These are phyloP conservation scores for Epicampocera succincta DNA, from an alignment of 2,888 invertebrate genomes.

Conservation along the genomic window DNA sequence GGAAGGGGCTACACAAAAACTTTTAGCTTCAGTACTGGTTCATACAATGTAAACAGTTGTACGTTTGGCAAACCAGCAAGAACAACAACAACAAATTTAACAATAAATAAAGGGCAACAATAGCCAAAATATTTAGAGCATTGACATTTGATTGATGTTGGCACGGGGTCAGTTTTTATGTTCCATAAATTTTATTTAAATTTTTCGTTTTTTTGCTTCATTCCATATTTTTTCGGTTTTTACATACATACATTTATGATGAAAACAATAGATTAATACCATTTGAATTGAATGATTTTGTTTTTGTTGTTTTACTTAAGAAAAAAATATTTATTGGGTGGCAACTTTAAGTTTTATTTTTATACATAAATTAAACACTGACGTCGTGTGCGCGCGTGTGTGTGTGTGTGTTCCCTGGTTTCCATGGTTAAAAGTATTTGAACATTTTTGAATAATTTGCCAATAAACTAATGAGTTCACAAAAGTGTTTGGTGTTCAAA, in stretches of 20 bases:
- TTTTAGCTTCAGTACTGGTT: slow-evolving; percentile 24
- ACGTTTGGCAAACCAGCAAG: slow-evolving; percentile 27
- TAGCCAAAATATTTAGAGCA: slow-evolving; percentile 68
- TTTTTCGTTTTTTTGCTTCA: slow-evolving; percentile 6
- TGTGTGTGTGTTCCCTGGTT: too few relatives aligned
- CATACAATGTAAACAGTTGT: slow-evolving; percentile 31
- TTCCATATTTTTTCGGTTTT: slow-evolving; percentile 18
- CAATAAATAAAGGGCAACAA: slow-evolving; percentile 63
- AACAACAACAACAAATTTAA: slow-evolving; percentile 25
- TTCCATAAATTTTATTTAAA: slow-evolving; percentile 8
- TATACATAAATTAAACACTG: slow-evolving; percentile 41
- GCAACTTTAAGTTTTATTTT: slow-evolving; percentile 19
- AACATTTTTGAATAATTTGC: slow-evolving; percentile 10
- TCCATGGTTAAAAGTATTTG: not conserved
- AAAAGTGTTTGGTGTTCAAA: not conserved
- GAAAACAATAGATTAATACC: slow-evolving; percentile 60
- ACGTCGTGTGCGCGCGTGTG: slow-evolving; percentile 31
- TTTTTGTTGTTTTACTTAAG: slow-evolving; percentile 24
- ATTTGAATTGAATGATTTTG: slow-evolving; percentile 34
- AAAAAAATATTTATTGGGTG: slow-evolving; percentile 38
- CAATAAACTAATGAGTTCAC: not conserved
- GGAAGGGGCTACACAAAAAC: not conserved
- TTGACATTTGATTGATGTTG: slow-evolving; percentile 72
- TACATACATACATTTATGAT: slow-evolving; percentile 29
- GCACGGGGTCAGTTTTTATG: slow-evolving; percentile 70